These are phyloP conservation scores for Venusia cambrica DNA, from an alignment of 2,888 invertebrate species.

Conservation along the genomic window DNA sequence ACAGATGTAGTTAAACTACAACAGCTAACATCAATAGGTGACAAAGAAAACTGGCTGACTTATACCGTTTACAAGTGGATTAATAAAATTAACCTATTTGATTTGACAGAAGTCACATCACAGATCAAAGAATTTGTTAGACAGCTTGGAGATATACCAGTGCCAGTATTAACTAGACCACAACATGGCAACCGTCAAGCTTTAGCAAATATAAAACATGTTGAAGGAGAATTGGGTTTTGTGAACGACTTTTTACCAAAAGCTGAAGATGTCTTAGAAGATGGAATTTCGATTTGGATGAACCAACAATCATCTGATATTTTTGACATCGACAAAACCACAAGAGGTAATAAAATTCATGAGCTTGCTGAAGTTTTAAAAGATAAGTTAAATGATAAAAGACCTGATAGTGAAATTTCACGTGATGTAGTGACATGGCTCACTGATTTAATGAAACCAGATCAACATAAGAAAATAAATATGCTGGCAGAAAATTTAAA, in stretches of 20 bases:
- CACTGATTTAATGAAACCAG: constrained; percentile 34
- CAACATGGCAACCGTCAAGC: constrained; percentile 44
- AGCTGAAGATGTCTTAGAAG: constrained; percentile 44
- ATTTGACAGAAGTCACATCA: constrained; percentile 35
- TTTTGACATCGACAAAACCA: constrained; percentile 32
- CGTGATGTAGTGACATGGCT: constrained; percentile 43
- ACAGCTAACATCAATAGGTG: constrained; percentile 34
- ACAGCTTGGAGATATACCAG: constrained; percentile 33
- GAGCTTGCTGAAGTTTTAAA: constrained; percentile 41
- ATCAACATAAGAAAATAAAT: constrained; percentile 34
- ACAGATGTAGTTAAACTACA: constrained; percentile 42
- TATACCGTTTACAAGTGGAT: constrained; percentile 47
- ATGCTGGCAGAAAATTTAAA: constrained; percentile 38
- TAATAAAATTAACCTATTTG: constrained; percentile 39
- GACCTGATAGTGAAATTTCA: constrained; percentile 33
- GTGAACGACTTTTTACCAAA: constrained; percentile 33
- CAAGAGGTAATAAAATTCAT: constrained; percentile 35
- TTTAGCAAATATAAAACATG: constrained; percentile 35
- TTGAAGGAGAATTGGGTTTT: constrained; percentile 25
- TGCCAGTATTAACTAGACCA: constrained; percentile 38
- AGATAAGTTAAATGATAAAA: constrained; percentile 34
- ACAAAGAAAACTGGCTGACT: constrained; percentile 32
- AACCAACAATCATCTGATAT: constrained; percentile 46
- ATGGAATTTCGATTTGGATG: constrained; percentile 54
- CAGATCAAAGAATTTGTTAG: constrained; percentile 35